Conservation (phyloP, 1,140 invertebrate species). For the Coptotermes formosanus region DNA sequence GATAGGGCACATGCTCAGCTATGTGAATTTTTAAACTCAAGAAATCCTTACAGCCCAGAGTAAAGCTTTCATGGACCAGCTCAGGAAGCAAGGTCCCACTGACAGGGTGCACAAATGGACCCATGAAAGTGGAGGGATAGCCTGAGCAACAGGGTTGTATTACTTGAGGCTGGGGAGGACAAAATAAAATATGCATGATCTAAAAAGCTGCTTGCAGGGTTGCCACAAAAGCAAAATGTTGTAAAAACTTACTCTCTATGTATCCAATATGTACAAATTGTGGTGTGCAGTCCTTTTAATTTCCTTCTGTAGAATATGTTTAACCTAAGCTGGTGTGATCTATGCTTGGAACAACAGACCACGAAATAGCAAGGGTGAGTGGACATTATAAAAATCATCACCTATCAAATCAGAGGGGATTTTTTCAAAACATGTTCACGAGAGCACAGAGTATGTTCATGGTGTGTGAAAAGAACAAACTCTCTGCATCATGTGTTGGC, state of each 20-base stretch:
- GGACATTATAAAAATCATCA: constrained; percentile 31
- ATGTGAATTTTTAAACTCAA: constrained; percentile 24
- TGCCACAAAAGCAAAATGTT: constrained; percentile 32
- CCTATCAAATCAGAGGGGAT: constrained; percentile 29
- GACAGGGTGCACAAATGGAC: background rate
- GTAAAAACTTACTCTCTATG: constrained; percentile 31
- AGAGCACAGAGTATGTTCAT: background rate
- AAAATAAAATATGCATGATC: constrained; percentile 31
- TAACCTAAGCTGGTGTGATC: constrained; percentile 31
- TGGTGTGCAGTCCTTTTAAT: constrained; percentile 29
- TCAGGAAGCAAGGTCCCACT: background rate
- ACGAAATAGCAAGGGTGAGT: constrained; percentile 20
- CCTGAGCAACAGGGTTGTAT: constrained; percentile 6
- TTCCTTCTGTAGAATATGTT: constrained; percentile 21
- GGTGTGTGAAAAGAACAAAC: background rate
- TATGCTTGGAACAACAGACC: constrained; percentile 27
- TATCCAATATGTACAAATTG: constrained; percentile 33
- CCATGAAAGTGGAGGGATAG: background rate
- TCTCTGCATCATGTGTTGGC: background rate
- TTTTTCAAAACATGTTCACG: constrained; percentile 6
- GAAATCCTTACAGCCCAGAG: constrained; percentile 20
- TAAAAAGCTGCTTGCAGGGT: constrained; percentile 36
- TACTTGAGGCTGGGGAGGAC: constrained; percentile 30
- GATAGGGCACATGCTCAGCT: constrained; percentile 25
- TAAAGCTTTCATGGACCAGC: background rate